Percentiles rank a stretch among this genome's conserved stretches.
Conservation (phyloP, 2,888 invertebrate genomes). For the Trissolcus japonicus region DNA sequence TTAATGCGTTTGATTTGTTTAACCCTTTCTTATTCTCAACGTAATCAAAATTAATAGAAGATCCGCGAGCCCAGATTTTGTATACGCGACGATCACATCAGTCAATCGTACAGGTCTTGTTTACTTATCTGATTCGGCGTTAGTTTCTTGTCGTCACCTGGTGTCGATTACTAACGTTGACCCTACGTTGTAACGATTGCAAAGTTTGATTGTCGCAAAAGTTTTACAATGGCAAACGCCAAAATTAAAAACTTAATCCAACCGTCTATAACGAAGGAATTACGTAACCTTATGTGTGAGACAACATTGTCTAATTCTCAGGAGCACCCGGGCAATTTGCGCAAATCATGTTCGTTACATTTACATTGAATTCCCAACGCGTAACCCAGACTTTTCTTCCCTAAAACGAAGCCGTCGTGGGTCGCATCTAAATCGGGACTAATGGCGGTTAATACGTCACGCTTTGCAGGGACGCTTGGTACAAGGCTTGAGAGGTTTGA, state of each 20-base stretch:
- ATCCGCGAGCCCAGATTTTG: too few relatives aligned
- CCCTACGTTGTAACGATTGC: too few relatives aligned
- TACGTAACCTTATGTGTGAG: slow-evolving; percentile 29
- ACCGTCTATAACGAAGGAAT: slow-evolving; percentile 22
- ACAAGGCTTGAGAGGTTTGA: background rate
- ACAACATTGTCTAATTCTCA: slow-evolving; percentile 37
- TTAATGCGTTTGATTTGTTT: too few relatives aligned
- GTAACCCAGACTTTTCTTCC: slow-evolving; percentile 47
- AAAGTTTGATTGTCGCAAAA: background rate
- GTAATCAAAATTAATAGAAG: too few relatives aligned
- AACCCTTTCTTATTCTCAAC: too few relatives aligned
- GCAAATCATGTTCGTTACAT: slow-evolving; percentile 49
- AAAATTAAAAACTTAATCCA: slow-evolving; percentile 32
- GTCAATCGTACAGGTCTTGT: too few relatives aligned
- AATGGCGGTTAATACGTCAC: slow-evolving; percentile 58
- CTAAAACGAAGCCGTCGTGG: slow-evolving; percentile 38
- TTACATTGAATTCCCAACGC: slow-evolving; percentile 51
- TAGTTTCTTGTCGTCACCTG: too few relatives aligned
- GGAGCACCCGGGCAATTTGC: slow-evolving; percentile 41
- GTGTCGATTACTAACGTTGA: too few relatives aligned
- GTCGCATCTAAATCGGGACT: slow-evolving; percentile 56
- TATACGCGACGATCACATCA: too few relatives aligned
- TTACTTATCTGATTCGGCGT: too few relatives aligned
- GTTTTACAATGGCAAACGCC: background rate
- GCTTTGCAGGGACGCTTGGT: slow-evolving; percentile 31